phyloP scores from a whole-genome alignment of 1,140 invertebrate species.

The Kradibia gibbosae region DNA sequence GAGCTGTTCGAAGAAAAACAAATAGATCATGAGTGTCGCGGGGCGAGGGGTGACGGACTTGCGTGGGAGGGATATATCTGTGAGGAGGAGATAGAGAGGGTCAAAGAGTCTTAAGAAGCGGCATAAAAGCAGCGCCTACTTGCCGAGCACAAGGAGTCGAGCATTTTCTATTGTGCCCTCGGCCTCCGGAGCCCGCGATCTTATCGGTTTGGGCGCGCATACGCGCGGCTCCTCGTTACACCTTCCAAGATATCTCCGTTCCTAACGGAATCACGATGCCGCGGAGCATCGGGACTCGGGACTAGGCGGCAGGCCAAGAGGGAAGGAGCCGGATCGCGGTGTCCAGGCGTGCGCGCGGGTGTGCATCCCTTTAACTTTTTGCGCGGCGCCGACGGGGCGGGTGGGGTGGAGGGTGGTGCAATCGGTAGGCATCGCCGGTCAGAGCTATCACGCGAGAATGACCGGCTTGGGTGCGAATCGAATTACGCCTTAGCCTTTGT shows the following conservation, averaged over 20 bases:
- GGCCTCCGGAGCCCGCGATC: neutral
- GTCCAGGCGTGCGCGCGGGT: too few relatives aligned
- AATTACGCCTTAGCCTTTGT: constrained; percentile 18
- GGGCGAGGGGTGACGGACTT: too few relatives aligned
- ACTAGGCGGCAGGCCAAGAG: neutral
- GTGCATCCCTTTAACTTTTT: too few relatives aligned
- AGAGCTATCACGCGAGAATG: constrained; percentile 1
- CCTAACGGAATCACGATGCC: neutral
- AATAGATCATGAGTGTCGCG: neutral
- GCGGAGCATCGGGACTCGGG: too few relatives aligned
- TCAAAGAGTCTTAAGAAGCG: neutral
- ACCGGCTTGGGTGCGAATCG: constrained; percentile 5
- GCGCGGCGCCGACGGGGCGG: too few relatives aligned
- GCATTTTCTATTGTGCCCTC: constrained; percentile 24
- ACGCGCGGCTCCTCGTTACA: constrained; percentile 16
- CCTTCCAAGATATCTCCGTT: neutral
- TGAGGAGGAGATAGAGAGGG: neutral
- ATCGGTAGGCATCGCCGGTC: neutral
- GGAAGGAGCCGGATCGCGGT: too few relatives aligned
- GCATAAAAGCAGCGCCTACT: neutral
- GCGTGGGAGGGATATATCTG: neutral
- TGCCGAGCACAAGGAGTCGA: neutral
- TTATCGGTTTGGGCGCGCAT: constrained; percentile 18
- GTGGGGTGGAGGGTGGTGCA: too few relatives aligned
- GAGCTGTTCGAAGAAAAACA: too few relatives aligned